Evolutionary conservation across 2,888 invertebrate species (phyloP), one percentile per base, ranked within the genome.

Genomic region (Mechanitis mazaeus): DNA sequence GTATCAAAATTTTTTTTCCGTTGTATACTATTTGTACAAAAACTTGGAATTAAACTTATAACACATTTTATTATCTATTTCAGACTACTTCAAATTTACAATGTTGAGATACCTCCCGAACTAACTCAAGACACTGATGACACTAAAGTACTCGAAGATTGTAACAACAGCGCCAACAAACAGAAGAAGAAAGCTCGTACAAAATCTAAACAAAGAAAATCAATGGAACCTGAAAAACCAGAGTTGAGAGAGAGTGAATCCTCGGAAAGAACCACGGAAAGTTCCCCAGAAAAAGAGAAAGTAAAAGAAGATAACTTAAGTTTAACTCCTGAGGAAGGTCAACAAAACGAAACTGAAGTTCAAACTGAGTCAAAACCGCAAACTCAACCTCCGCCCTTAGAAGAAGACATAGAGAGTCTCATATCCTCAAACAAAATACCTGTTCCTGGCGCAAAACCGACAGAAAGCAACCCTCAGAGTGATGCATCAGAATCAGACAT

Each of bases 61-160:
- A 42, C 42, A 3, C 7, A 35, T 46, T 4, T 64, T n/a, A 60
- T 20, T 46, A 28, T 35, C 45, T 55, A 50, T 76, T 81, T 0
- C 83, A 96, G 96, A 77, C 90, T 96, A 70, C 87, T 95, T n/a
- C 93, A 93, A 82, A 93, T 93, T 71, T 93, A 95, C 82, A 94
- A 95, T 73, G 91, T 95, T 61, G 92, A 93, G 72, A 85, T 92
- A 9, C 91, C 92, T 67, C 93, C 93, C 0, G 91, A 91, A 63
- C 87, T 90, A 0, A 91, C 91, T 11, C 75, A 77, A n/a, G 82
- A 83, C 12, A 83, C 85, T 1, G 90, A 91, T 61, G 92, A 91
- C 2, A 65, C 71, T 0, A 69, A 68, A 0, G 70, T 72, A 42
- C 70, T 76, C 11, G 84, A 83, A 42, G 85, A 87, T 64, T 71